Evolutionary conservation across 2,113 vertebrate species (phyloP).

Genomic region (Agapornis roseicollis): DNA sequence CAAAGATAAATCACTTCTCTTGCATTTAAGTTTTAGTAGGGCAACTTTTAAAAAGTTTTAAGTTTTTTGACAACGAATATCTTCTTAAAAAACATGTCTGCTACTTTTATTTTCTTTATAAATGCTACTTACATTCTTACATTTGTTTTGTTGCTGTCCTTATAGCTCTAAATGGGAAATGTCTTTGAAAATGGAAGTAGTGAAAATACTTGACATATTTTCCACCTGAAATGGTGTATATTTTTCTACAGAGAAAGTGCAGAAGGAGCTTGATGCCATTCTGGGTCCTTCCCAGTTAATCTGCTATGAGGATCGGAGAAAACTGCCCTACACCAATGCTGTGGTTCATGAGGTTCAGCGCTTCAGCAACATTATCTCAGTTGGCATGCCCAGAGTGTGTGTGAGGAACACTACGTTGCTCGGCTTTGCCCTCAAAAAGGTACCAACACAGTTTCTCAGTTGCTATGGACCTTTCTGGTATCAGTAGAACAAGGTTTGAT

Average conservation of each 20-base stretch:
- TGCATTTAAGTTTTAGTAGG: not conserved
- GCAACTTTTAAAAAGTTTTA: not conserved
- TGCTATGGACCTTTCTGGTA: not conserved
- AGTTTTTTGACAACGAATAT: not conserved
- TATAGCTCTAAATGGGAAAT: not conserved
- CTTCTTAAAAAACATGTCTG: not conserved
- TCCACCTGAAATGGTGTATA: not conserved
- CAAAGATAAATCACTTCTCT: not conserved
- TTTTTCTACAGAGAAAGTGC: conserved; percentile 55
- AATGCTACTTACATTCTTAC: not conserved
- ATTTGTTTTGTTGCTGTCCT: not conserved
- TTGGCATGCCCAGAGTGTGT: conserved; percentile 51
- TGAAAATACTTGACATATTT: not conserved
- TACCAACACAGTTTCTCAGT: not conserved
- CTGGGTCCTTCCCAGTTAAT: conserved; percentile 17
- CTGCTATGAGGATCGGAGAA: conserved; percentile 34
- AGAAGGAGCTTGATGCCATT: conserved; percentile 61
- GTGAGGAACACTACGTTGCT: conserved; percentile 38
- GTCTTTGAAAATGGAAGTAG: not conserved
- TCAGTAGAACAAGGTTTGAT: not conserved
- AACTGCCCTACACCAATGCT: conserved; percentile 52
- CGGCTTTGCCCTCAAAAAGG: conserved; percentile 49
- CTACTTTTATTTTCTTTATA: not conserved
- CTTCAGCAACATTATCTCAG: conserved; percentile 36
- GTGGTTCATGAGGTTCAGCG: conserved; percentile 60